Evolutionary conservation across 2,888 invertebrate genomes (phyloP).

Genomic region (Fabriciana adippe): DNA sequence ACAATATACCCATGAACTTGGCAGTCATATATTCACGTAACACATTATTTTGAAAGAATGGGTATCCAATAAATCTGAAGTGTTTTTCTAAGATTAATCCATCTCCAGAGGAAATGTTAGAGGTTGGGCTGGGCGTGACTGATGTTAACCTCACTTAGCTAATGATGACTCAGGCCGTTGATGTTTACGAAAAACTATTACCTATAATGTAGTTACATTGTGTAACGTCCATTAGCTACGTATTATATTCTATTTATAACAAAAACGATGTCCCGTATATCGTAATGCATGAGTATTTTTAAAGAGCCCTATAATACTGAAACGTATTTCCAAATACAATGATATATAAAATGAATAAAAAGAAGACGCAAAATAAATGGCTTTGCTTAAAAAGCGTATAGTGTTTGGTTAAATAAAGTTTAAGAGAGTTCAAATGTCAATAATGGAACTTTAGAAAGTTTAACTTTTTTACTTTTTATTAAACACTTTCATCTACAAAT

Average conservation of each 20-base stretch:
- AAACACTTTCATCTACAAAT: slow-evolving; percentile 17
- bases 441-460: slow-evolving; percentile 5
- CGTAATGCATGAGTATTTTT: background rate
- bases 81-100: slow-evolving; percentile 43
- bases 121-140: slow-evolving; percentile 39
- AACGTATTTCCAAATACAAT: too few species aligned
- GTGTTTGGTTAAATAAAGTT: slow-evolving; percentile 9
- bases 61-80: slow-evolving; percentile 37
- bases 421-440: slow-evolving; percentile 19
- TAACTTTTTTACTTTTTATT: slow-evolving; percentile 15
- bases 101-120: slow-evolving; percentile 40
- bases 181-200: slow-evolving; percentile 35
- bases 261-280: too few species aligned
- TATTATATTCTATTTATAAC: slow-evolving; percentile 20
- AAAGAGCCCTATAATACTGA: background rate
- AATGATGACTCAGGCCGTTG: slow-evolving; percentile 37
- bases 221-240: slow-evolving; percentile 31
- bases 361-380: background rate
- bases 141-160: slow-evolving; percentile 40
- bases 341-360: background rate
- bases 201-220: slow-evolving; percentile 32
- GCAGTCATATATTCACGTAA: slow-evolving; percentile 16
- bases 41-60: slow-evolving; percentile 30
- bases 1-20: background rate
- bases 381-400: slow-evolving; percentile 1